A percentile compares a stretch with the other conserved stretches of the same genome.
phyloP scores from a whole-genome alignment of 2,797 vertebrate species.

The Acipenser oxyrinchus region DNA sequence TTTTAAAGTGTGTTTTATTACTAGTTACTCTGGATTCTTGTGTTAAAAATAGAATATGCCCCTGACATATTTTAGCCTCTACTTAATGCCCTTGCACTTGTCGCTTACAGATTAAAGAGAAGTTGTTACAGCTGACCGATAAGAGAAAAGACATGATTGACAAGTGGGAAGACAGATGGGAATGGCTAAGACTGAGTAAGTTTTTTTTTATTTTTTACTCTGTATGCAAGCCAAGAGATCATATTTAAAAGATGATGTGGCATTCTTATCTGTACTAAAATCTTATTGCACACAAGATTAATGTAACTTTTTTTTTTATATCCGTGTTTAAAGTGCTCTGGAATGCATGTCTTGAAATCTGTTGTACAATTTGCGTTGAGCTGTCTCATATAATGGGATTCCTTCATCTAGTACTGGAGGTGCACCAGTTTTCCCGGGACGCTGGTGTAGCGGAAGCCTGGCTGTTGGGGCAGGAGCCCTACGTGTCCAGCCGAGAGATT shows the following conservation, averaged over 20 bases:
- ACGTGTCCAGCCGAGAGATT: conserved; percentile 83
- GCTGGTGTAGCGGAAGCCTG: conserved; percentile 91
- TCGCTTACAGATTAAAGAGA: conserved; percentile 80
- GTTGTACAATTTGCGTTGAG: too few species aligned
- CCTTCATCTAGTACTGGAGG: conserved; percentile 73
- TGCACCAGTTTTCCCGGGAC: conserved; percentile 91
- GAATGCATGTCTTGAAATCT: too few species aligned
- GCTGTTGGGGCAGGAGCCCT: conserved; percentile 88
- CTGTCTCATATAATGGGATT: too few species aligned
- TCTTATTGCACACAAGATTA: too few species aligned
- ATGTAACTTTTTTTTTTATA: too few species aligned
- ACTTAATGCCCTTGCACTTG: not conserved
- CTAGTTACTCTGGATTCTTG: too few species aligned
- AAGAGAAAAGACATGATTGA: conserved; percentile 98
- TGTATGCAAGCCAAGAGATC: not conserved
- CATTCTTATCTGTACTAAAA: not conserved
- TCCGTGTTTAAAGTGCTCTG: too few species aligned
- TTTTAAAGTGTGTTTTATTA: too few species aligned
- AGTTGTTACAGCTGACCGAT: conserved; percentile 85
- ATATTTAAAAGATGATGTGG: not conserved
- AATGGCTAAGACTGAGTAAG: conserved; percentile 96
- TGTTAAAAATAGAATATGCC: not conserved
- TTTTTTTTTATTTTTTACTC: conserved; percentile 4
- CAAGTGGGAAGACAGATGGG: conserved; percentile 97
- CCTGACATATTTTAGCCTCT: not conserved